Conservation (phyloP, 2,113 vertebrate species). For the Rissa tridactyla region DNA sequence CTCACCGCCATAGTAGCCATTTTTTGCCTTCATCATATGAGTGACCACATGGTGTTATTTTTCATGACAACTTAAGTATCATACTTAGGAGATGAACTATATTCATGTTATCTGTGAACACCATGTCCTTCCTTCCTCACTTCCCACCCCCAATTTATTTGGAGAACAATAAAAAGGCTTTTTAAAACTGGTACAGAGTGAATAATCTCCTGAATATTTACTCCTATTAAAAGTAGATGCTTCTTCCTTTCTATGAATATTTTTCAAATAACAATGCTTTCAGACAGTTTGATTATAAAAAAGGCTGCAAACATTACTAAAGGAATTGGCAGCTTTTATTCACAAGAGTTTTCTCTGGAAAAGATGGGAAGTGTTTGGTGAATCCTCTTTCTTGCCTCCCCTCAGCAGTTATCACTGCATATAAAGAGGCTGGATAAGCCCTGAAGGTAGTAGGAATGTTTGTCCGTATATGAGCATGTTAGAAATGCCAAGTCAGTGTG, state of each 20-base stretch:
- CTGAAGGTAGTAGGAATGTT: constrained; percentile 15
- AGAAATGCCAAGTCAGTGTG: constrained; percentile 46
- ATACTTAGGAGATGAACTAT: not conserved
- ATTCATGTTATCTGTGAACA: not conserved
- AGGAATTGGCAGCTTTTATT: constrained; percentile 34
- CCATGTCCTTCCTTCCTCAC: not conserved
- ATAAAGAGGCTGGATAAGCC: constrained; percentile 33
- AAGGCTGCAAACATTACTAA: not conserved
- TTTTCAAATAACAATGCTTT: constrained; percentile 23
- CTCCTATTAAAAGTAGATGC: not conserved
- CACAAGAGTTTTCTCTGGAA: constrained; percentile 6
- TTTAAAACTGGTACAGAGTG: not conserved
- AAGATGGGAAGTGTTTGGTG: not conserved
- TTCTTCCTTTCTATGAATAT: not conserved
- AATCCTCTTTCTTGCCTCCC: constrained; percentile 36
- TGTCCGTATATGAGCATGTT: not conserved
- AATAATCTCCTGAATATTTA: constrained; percentile 21
- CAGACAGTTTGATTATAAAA: not conserved
- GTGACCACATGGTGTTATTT: not conserved
- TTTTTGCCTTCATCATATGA: not conserved
- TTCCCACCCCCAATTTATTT: not conserved
- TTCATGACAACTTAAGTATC: not conserved
- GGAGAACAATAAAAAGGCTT: not conserved
- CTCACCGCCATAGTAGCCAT: not conserved
- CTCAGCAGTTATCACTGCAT: constrained; percentile 27